A percentile compares a stretch with the other conserved stretches of the same genome.
These are phyloP conservation scores for Arvicanthis niloticus DNA, from an alignment of 2,113 vertebrate genomes.

Conservation along the genomic window DNA sequence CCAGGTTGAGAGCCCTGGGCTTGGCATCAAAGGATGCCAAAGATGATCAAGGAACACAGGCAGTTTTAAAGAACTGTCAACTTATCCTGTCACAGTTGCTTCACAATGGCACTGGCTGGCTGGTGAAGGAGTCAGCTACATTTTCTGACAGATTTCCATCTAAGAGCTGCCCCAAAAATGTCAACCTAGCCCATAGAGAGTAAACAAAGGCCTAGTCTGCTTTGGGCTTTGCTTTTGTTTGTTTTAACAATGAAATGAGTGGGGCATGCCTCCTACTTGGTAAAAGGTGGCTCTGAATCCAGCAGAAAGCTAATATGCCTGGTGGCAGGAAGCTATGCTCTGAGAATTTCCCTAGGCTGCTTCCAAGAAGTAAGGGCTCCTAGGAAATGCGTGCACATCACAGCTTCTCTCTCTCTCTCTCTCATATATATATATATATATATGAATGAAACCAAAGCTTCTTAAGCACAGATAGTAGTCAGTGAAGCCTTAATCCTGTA, in stretches of 20 bases:
- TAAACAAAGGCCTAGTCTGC: background rate
- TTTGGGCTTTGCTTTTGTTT: no score
- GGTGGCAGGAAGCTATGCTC: accelerated
- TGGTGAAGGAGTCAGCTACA: background rate
- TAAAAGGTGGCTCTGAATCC: background rate
- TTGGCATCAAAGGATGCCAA: background rate
- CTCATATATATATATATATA: no score
- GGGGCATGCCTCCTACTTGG: background rate
- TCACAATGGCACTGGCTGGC: background rate
- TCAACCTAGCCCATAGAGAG: background rate
- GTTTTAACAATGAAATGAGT: background rate
- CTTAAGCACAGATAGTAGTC: background rate
- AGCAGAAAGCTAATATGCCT: background rate
- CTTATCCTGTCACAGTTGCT: background rate
- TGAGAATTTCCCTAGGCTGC: background rate
- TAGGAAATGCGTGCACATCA: no score
- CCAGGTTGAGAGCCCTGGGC: background rate
- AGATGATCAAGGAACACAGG: background rate
- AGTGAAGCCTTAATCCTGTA: constrained; percentile 20
- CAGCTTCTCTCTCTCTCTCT: background rate
- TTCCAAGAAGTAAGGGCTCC: background rate
- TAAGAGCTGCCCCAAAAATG: background rate
- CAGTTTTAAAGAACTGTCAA: background rate
- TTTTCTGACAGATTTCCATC: background rate
- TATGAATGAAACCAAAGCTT: constrained; percentile 4